These are phyloP conservation scores for Dendrolimus kikuchii DNA, from an alignment of 1,140 invertebrate genomes.

Conservation along the genomic window DNA sequence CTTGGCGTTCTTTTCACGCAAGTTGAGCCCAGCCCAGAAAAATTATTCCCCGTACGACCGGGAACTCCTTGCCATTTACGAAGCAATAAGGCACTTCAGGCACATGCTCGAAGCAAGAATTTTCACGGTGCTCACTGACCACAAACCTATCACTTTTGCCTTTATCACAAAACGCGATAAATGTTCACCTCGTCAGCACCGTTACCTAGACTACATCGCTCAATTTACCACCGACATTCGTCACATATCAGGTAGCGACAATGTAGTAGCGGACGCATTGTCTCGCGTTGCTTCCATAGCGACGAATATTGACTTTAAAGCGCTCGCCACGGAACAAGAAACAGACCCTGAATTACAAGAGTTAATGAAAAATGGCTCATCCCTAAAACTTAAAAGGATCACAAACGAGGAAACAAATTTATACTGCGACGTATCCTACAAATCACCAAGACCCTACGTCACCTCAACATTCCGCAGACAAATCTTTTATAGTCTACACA, in stretches of 20 bases:
- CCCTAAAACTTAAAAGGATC: background rate
- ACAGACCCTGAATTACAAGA: background rate
- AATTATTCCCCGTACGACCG: constrained; percentile 2
- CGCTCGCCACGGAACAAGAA: background rate
- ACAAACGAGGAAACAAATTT: background rate
- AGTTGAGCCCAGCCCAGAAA: background rate
- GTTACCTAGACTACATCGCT: too few relatives aligned
- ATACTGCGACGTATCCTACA: background rate
- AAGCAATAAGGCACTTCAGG: constrained; percentile 1
- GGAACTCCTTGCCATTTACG: constrained; percentile 2
- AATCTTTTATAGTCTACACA: background rate
- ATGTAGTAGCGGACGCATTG: too few relatives aligned
- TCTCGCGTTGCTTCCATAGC: too few relatives aligned
- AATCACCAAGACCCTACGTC: too few relatives aligned
- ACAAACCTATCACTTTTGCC: too few relatives aligned
- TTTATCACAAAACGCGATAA: too few relatives aligned
- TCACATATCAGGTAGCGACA: background rate
- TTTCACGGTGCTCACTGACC: constrained; percentile 2
- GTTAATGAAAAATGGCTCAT: too few relatives aligned
- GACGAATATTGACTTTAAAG: too few relatives aligned
- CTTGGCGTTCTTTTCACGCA: background rate
- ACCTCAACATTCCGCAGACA: background rate
- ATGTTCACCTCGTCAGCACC: background rate
- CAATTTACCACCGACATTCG: background rate
- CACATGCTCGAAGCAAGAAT: constrained; percentile 2